phyloP scores from a whole-genome alignment of 2,888 invertebrate species.

The Campopleginae sp. region DNA sequence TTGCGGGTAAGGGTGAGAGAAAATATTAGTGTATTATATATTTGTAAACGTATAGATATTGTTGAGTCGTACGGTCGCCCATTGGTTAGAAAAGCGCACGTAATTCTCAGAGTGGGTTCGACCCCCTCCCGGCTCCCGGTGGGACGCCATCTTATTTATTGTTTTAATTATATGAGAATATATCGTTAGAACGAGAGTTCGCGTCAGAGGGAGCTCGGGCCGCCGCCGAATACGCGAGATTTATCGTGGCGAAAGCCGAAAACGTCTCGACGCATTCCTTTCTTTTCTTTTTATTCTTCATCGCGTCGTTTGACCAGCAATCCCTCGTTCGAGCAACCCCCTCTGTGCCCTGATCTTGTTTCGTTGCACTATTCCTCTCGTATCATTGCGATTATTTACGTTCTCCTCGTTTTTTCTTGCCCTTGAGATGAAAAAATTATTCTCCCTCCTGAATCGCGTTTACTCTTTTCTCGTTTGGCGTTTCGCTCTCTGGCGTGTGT shows the following conservation, averaged over 20 bases:
- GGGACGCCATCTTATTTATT: conserved; percentile 84
- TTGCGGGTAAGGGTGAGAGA: conserved; percentile 44
- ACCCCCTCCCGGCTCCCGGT: conserved; percentile 83
- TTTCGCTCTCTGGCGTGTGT: conserved; percentile 70
- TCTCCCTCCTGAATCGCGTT: conserved; percentile 15
- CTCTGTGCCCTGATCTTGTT: background rate
- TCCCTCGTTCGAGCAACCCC: conserved; percentile 39
- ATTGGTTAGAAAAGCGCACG: conserved; percentile 69
- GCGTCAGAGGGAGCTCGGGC: conserved; percentile 79
- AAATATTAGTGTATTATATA: conserved; percentile 20
- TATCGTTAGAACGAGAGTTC: conserved; percentile 81
- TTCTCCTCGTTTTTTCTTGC: background rate
- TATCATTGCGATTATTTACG: conserved; percentile 8
- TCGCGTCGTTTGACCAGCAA: conserved; percentile 38
- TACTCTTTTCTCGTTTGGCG: conserved; percentile 39
- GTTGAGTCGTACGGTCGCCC: conserved; percentile 46
- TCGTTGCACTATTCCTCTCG: conserved; percentile 49
- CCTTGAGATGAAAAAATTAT: conserved; percentile 41
- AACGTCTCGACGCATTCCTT: conserved; percentile 66
- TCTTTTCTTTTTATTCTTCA: conserved; percentile 54
- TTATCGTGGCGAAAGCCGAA: conserved; percentile 76
- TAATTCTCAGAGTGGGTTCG: conserved; percentile 78
- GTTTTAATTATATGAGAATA: conserved; percentile 84
- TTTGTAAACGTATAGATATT: background rate
- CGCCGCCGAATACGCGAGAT: conserved; percentile 82